Conservation (phyloP, 2,888 invertebrate species). For the Pristionchus fissidentatus region DNA sequence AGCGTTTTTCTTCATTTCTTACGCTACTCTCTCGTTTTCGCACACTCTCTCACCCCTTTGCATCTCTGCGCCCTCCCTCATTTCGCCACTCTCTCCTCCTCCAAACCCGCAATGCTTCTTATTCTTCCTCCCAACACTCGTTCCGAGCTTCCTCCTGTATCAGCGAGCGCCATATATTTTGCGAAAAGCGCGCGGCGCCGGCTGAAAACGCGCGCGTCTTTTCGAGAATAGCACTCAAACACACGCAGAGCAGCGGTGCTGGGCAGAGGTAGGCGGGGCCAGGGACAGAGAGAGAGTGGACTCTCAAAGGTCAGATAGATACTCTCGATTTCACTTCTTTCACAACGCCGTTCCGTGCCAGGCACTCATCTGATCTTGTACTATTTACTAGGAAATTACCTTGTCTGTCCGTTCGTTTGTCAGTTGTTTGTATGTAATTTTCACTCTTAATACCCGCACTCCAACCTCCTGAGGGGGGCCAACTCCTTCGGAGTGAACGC, state of each 20-base stretch:
- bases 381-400: too few relatives aligned
- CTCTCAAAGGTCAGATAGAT: conserved; percentile 32
- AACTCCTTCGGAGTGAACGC: too few relatives aligned
- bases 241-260: too few relatives aligned
- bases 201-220: neutral
- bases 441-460: too few relatives aligned
- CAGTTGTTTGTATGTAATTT: too few relatives aligned
- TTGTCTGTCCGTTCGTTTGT: too few relatives aligned
- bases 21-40: neutral
- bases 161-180: neutral
- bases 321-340: conserved; percentile 18
- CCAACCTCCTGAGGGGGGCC: too few relatives aligned
- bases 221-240: too few relatives aligned
- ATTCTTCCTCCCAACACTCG: neutral
- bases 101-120: neutral
- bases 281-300: conserved; percentile 1
- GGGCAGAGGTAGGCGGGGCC: conserved; percentile 25
- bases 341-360: conserved; percentile 4
- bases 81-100: conserved; percentile 6
- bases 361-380: too few relatives aligned
- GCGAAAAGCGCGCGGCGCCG: neutral
- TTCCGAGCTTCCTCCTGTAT: conserved; percentile 3
- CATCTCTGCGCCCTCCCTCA: neutral
- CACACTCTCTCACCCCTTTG: neutral
- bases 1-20: conserved; percentile 21